A percentile compares a stretch with the other conserved stretches of the same genome.
phyloP scores from a whole-genome alignment of 1,140 invertebrate species.

The Drosophila punjabiensis region DNA sequence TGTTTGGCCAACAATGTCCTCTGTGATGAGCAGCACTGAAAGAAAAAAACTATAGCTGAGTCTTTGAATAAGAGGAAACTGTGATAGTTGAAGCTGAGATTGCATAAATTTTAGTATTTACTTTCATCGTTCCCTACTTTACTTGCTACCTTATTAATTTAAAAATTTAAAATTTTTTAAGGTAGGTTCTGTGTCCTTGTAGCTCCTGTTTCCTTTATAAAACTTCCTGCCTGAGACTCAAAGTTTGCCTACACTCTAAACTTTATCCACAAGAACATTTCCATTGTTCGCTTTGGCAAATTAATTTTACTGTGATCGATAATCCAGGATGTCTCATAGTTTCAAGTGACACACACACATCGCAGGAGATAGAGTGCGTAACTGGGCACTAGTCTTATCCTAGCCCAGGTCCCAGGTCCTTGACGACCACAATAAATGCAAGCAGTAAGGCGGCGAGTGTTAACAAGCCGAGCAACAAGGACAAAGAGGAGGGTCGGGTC shows the following conservation, averaged over 20 bases:
- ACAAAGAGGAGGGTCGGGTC: conserved; percentile 19
- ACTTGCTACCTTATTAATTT: neutral
- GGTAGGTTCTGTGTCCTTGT: neutral
- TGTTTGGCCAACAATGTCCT: conserved; percentile 41
- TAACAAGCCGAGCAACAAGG: conserved; percentile 65
- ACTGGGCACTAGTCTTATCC: conserved; percentile 56
- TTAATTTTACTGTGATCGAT: conserved; percentile 48
- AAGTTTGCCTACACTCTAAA: conserved; percentile 16
- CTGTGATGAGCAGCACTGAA: neutral
- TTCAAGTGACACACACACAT: conserved; percentile 29
- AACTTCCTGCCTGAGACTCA: neutral
- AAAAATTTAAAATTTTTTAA: neutral
- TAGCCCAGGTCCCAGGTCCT: conserved; percentile 18
- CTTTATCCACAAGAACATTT: conserved; percentile 14
- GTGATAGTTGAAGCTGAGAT: neutral
- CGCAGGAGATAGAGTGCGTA: conserved; percentile 36
- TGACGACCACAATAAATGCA: conserved; percentile 20
- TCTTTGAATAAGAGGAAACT: neutral
- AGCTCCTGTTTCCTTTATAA: neutral
- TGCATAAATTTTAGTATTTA: neutral
- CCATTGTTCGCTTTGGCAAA: conserved; percentile 25
- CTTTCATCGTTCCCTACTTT: neutral
- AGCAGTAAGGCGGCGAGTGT: conserved; percentile 30
- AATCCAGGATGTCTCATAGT: conserved; percentile 23
- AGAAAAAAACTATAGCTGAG: neutral